Conservation (phyloP, 2,113 vertebrate species). For the Drymodes brunneopygia region DNA sequence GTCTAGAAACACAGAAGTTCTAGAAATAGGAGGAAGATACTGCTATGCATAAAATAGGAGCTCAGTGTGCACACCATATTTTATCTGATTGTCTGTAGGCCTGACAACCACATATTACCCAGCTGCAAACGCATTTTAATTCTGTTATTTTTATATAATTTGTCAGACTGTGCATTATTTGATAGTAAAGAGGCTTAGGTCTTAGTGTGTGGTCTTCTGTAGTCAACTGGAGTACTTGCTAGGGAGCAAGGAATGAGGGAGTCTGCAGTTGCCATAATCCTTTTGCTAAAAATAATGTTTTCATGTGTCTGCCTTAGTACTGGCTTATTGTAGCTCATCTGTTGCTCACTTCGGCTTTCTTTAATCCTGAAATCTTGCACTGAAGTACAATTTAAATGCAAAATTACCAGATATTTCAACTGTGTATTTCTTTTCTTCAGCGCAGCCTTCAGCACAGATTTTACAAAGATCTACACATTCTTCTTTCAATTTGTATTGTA, state of each 20-base stretch:
- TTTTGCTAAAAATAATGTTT: background rate
- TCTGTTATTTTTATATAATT: background rate
- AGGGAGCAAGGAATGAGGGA: background rate
- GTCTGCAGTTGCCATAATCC: background rate
- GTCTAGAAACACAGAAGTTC: background rate
- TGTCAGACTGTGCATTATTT: background rate
- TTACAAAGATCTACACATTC: background rate
- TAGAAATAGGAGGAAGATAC: background rate
- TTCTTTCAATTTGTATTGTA: background rate
- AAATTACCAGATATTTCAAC: background rate
- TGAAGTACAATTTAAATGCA: background rate
- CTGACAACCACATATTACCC: background rate
- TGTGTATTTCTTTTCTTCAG: background rate
- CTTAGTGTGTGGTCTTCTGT: background rate
- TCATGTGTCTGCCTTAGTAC: background rate
- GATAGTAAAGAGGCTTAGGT: background rate
- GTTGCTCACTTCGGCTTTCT: background rate
- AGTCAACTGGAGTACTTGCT: background rate
- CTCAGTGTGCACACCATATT: background rate
- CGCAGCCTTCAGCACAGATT: background rate
- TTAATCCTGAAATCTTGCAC: background rate
- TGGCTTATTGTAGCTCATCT: background rate
- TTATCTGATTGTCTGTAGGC: background rate
- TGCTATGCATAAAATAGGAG: background rate
- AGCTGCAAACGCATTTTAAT: background rate